Evolutionary conservation across 2,888 invertebrate species (phyloP), one percentile per base, ranked within the genome.

Genomic region (Drosophila mulleri): DNA sequence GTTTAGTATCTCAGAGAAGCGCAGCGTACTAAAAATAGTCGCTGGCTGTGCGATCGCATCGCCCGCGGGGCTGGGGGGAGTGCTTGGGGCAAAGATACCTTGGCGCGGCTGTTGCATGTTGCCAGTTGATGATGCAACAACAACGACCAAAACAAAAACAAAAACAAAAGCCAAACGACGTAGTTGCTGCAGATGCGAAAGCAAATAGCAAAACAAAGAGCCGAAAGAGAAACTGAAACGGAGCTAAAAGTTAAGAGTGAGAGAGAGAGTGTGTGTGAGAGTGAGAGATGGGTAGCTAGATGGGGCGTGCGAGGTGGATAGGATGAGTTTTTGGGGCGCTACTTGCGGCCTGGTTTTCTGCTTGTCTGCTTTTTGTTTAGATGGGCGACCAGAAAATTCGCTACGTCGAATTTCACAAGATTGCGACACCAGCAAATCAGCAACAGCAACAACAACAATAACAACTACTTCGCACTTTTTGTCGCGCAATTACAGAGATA

Each of bases 391-490:
- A 81, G 81, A 81, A 82, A 82, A 81, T 85, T 75, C 78, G 79
- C 72, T 75, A 78, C 32, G 80, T 80, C 54, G 83, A 83, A 87
- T 86, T 89, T 86, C 85, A 89, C 77, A 87, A 89, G 75, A 77
- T 82, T 82, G 78, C 85, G 72, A 84, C 63, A 82, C 23, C 44
- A 56, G 29, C 11, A 12, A 50, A 50, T 48, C 48, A 50, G n/a
- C 48, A 56, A 42, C 32, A 44, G 14, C 26, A 57, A 16, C 26
- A n/a, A 9, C 18, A 20, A 37, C 67, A 59, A 57, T 23, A 72
- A 61, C 67, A 59, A 73, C 62, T 59, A 76, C 66, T 83, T 87
- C 76, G 75, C 77, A 72, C 83, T 82, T 79, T 81, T 83, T 77
- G 78, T 79, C 82, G 82, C 82, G 80, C 80, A 80, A 80, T 82